These are phyloP conservation scores for Apis cerana DNA, from an alignment of 1,140 invertebrate species.

Conservation along the genomic window DNA sequence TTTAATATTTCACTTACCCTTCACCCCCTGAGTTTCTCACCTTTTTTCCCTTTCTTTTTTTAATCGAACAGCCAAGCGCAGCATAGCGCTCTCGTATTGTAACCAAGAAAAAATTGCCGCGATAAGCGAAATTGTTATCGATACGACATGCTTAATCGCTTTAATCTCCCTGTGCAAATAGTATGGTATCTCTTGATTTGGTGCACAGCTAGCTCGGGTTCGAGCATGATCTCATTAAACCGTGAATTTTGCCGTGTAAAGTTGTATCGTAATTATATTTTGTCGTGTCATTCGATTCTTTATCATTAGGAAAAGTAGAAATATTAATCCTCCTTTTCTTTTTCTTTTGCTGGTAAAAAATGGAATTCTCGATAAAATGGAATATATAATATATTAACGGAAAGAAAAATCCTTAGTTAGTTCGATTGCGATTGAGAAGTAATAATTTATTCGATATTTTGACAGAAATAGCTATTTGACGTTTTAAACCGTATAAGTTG, in stretches of 20 bases:
- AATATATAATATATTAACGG: too few relatives aligned
- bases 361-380: too few relatives aligned
- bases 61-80: neutral
- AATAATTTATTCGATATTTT: neutral
- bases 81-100: neutral
- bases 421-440: neutral
- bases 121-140: conserved; percentile 60
- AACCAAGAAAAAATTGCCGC: conserved; percentile 5
- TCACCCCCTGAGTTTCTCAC: neutral
- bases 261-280: neutral
- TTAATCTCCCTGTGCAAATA: conserved; percentile 46
- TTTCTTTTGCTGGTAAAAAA: too few relatives aligned
- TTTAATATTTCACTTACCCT: neutral
- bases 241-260: neutral
- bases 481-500: neutral
- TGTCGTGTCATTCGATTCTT: neutral
- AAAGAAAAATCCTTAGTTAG: too few relatives aligned
- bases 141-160: conserved; percentile 55
- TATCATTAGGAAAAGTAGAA: too few relatives aligned
- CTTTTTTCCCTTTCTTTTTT: neutral
- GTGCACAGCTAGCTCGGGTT: neutral
- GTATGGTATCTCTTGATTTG: conserved; percentile 30
- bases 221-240: conserved; percentile 16
- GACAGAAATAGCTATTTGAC: neutral
- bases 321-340: too few relatives aligned